Percentiles rank a stretch among this genome's conserved stretches.
Conservation (phyloP, 2,888 invertebrate genomes). For the Caenorhabditis sp. region DNA sequence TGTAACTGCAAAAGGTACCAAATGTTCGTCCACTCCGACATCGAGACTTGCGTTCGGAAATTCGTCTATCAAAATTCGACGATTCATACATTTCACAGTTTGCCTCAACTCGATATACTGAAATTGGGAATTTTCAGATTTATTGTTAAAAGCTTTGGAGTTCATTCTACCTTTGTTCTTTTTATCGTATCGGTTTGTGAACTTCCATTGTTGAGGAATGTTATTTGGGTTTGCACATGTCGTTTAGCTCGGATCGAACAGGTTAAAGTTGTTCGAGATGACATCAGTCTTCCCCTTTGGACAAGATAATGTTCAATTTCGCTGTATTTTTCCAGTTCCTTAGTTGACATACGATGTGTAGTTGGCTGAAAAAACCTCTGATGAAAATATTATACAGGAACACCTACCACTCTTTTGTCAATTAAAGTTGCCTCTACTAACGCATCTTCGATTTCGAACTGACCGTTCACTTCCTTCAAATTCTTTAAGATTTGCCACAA, state of each 20-base stretch:
- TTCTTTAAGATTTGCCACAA: conserved; percentile 8
- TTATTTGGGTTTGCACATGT: conserved; percentile 20
- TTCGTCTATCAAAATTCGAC: conserved; percentile 25
- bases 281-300: conserved; percentile 9
- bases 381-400: background rate
- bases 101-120: conserved; percentile 35
- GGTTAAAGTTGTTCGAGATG: conserved; percentile 17
- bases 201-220: conserved; percentile 20
- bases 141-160: too few species aligned
- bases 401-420: background rate
- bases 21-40: conserved; percentile 21
- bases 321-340: conserved; percentile 19
- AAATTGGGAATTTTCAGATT: too few species aligned
- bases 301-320: conserved; percentile 21
- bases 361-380: conserved; percentile 5
- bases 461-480: conserved; percentile 15
- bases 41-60: conserved; percentile 9
- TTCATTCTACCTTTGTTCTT: too few species aligned
- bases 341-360: conserved; percentile 12
- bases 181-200: background rate
- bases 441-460: conserved; percentile 17
- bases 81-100: conserved; percentile 31
- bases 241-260: conserved; percentile 19
- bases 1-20: conserved; percentile 15
- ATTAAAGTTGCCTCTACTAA: conserved; percentile 10